These are phyloP conservation scores for Dipodomys spectabilis DNA, from an alignment of 2,113 vertebrate genomes.

Conservation along the genomic window DNA sequence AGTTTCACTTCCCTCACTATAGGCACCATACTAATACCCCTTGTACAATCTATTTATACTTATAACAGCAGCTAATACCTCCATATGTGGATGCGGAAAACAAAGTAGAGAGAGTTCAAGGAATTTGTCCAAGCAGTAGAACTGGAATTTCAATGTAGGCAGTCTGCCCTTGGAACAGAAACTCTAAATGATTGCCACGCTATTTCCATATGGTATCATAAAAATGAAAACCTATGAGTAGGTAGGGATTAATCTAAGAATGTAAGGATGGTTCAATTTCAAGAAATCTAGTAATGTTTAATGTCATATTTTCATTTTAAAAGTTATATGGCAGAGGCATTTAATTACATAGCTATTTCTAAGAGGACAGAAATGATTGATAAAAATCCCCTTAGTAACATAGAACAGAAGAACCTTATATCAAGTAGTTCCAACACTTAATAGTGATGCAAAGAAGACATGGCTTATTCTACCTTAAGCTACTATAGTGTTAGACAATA, in stretches of 20 bases:
- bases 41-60: too few relatives aligned
- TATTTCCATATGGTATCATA: not conserved
- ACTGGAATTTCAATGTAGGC: not conserved
- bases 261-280: conserved; percentile 25
- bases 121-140: not conserved
- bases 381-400: not conserved
- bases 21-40: not conserved
- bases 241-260: not conserved
- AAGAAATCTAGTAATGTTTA: not conserved
- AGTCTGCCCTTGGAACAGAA: not conserved
- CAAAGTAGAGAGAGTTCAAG: not conserved
- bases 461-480: not conserved
- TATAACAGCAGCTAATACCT: too few relatives aligned
- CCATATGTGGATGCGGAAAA: not conserved
- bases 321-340: not conserved
- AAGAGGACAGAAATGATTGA: not conserved
- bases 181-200: not conserved
- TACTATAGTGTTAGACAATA: not conserved
- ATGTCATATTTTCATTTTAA: not conserved
- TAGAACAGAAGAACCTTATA: not conserved
- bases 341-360: not conserved
- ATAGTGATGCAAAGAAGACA: not conserved
- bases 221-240: not conserved
- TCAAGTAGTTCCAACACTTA: not conserved
- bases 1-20: not conserved